phyloP scores from a whole-genome alignment of 1,140 invertebrate species.

The Cataglyphis hispanica region DNA sequence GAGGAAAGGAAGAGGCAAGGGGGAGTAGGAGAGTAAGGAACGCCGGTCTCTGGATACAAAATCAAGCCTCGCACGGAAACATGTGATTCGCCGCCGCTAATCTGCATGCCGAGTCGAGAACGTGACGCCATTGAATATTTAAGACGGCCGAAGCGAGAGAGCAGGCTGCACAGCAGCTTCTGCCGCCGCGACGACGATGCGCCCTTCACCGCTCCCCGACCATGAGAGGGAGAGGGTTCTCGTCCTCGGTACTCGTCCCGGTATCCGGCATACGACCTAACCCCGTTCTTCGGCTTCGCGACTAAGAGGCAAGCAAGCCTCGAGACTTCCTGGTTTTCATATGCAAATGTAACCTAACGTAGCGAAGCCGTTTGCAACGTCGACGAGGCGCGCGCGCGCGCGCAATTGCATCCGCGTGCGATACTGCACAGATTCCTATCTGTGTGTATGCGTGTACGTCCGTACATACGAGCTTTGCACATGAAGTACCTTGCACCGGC shows the following conservation, averaged over 20 bases:
- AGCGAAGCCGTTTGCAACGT: conserved; percentile 66
- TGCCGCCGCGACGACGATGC: conserved; percentile 25
- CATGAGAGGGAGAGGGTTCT: background rate
- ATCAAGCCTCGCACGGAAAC: conserved; percentile 80
- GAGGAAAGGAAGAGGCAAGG: background rate
- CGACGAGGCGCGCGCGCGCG: background rate
- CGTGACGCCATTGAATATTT: conserved; percentile 85
- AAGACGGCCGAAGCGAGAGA: conserved; percentile 80
- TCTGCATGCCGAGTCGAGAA: conserved; percentile 84
- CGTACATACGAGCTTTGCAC: conserved; percentile 6
- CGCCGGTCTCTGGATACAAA: conserved; percentile 77
- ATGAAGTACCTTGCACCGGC: background rate
- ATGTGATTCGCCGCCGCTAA: conserved; percentile 83
- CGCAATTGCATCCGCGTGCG: conserved; percentile 47
- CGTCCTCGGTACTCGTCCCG: conserved; percentile 20
- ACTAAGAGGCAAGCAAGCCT: conserved; percentile 82
- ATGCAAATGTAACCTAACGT: conserved; percentile 81
- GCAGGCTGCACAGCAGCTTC: conserved; percentile 48
- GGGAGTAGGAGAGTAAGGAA: conserved; percentile 26
- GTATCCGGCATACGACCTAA: conserved; percentile 76
- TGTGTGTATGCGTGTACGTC: background rate
- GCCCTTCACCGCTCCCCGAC: background rate
- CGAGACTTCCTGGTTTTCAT: conserved; percentile 85
- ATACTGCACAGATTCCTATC: conserved; percentile 59
- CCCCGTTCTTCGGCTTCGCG: conserved; percentile 79